These are phyloP conservation scores for Pristionchus arcanus DNA, from an alignment of 2,888 invertebrate genomes.

Conservation along the genomic window DNA sequence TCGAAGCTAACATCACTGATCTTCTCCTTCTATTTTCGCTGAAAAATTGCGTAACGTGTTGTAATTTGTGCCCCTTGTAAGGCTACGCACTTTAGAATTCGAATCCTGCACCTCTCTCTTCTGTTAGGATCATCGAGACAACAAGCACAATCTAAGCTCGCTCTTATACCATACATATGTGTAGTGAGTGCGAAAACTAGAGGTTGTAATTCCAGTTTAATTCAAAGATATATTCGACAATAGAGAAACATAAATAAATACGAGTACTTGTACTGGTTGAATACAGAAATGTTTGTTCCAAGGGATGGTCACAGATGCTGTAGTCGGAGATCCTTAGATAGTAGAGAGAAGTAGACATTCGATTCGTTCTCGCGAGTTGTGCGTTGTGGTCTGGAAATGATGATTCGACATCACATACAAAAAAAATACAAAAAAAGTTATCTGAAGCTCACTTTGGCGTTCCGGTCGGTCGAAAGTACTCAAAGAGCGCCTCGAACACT, in stretches of 20 bases:
- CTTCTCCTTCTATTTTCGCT: not conserved
- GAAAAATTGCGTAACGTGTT: too few relatives aligned
- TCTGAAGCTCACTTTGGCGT: not conserved
- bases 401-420: not conserved
- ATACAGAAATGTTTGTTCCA: not conserved
- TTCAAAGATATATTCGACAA: too few relatives aligned
- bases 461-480: not conserved
- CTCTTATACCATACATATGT: not conserved
- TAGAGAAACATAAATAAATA: too few relatives aligned
- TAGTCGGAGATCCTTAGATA: conserved; percentile 11
- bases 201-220: not conserved
- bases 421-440: too few relatives aligned
- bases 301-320: not conserved
- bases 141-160: not conserved
- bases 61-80: not conserved
- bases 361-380: conserved; percentile 26
- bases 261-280: too few relatives aligned
- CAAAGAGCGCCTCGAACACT: not conserved
- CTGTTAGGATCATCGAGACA: not conserved
- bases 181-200: not conserved
- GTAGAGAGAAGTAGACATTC: conserved; percentile 38
- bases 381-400: not conserved
- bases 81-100: not conserved
- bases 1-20: not conserved
- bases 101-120: not conserved